Percentiles rank a stretch among this genome's conserved stretches.
phyloP scores from a whole-genome alignment of 2,888 invertebrate genomes.

The Drosophila setosimentum region DNA sequence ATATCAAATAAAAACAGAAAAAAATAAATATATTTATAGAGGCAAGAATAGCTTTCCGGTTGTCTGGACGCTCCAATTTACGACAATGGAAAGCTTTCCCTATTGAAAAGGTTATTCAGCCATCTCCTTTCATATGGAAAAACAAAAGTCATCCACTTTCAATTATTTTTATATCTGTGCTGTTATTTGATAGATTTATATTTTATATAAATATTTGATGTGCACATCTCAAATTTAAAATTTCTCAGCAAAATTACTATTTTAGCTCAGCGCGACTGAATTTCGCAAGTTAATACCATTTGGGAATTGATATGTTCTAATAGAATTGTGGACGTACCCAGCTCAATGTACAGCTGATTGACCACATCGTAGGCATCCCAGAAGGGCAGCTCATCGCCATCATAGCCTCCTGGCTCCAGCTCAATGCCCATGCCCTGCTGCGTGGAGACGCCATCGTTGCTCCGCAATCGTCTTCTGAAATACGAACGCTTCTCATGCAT shows the following conservation, averaged over 20 bases:
- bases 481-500: slow-evolving; percentile 80
- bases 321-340: slow-evolving; percentile 86
- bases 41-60: too few relatives aligned
- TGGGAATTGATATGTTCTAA: not conserved
- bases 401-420: slow-evolving; percentile 64
- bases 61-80: too few relatives aligned
- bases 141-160: too few relatives aligned
- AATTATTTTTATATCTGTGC: not conserved
- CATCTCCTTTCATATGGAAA: too few relatives aligned
- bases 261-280: too few relatives aligned
- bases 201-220: not conserved
- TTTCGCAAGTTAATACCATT: not conserved
- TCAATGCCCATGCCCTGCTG: slow-evolving; percentile 46
- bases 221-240: too few relatives aligned
- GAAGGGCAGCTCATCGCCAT: slow-evolving; percentile 87
- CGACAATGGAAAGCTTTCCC: too few relatives aligned
- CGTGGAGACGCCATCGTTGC: slow-evolving; percentile 65
- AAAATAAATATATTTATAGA: too few relatives aligned
- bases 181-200: too few relatives aligned
- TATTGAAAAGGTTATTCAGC: too few relatives aligned
- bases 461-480: slow-evolving; percentile 72
- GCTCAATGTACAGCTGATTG: slow-evolving; percentile 94
- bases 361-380: slow-evolving; percentile 97
- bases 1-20: not conserved
- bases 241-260: too few relatives aligned